Evolutionary conservation across 2,113 vertebrate genomes (phyloP).

Genomic region (Trichomycterus rosablanca): DNA sequence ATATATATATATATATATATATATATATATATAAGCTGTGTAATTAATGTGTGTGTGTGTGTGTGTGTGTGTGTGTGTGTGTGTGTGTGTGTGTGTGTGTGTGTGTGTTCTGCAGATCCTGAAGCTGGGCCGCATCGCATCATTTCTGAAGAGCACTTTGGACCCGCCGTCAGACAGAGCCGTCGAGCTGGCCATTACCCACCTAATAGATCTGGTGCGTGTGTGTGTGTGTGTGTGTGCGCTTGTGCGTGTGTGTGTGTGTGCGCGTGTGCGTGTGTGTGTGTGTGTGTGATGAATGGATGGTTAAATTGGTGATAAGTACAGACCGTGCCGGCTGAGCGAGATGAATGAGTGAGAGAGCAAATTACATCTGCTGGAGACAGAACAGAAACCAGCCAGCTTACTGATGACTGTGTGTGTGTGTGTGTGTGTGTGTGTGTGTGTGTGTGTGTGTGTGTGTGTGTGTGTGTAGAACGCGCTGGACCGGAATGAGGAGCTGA

Average conservation of each 20-base stretch:
- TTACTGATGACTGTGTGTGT: not conserved
- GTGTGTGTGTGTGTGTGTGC: too few species aligned
- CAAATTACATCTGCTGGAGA: not conserved
- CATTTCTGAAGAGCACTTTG: conserved; percentile 84
- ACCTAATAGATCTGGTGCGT: conserved; percentile 86
- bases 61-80: not conserved
- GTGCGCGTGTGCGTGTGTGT: too few species aligned
- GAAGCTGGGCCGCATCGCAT: conserved; percentile 83
- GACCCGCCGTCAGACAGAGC: conserved; percentile 82
- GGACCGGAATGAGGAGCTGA: conserved; percentile 85
- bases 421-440: conserved; percentile 15
- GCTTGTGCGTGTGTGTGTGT: conserved; percentile 74
- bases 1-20: too few species aligned
- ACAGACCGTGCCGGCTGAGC: not conserved
- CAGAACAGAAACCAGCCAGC: not conserved
- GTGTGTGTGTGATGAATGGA: conserved; percentile 2
- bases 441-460: conserved; percentile 9
- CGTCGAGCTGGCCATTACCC: conserved; percentile 81
- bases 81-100: conserved; percentile 18
- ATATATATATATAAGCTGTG: too few species aligned
- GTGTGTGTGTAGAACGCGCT: conserved; percentile 79
- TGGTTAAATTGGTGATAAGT: conserved; percentile 11
- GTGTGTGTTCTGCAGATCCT: conserved; percentile 73
- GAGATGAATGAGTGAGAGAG: not conserved
- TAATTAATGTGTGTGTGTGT: too few species aligned